phyloP scores from a whole-genome alignment of 1,140 invertebrate genomes.

The Drosophila ogumai region DNA sequence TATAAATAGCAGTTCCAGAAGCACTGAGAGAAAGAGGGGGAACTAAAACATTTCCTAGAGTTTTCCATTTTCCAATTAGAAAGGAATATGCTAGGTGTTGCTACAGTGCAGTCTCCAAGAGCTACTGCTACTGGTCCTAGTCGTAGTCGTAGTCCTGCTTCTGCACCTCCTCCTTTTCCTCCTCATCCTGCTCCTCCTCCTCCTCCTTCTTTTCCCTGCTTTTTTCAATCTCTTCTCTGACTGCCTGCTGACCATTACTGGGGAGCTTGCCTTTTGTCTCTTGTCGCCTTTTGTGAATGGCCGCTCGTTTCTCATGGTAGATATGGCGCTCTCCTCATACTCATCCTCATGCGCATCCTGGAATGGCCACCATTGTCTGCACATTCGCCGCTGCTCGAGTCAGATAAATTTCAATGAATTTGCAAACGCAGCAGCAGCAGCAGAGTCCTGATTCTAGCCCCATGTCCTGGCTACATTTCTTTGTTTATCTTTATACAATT shows the following conservation, averaged over 20 bases:
- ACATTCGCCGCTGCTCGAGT: constrained; percentile 37
- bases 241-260: constrained; percentile 38
- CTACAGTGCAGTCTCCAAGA: constrained; percentile 3
- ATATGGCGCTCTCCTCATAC: constrained; percentile 1
- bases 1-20: not conserved
- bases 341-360: not conserved
- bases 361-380: constrained; percentile 29
- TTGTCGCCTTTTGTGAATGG: constrained; percentile 49
- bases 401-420: constrained; percentile 82
- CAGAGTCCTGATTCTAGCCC: constrained; percentile 18
- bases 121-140: not conserved
- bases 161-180: not conserved
- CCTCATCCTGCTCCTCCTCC: not conserved
- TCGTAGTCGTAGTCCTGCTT: no score
- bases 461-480: constrained; percentile 68
- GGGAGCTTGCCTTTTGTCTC: constrained; percentile 66
- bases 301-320: constrained; percentile 27
- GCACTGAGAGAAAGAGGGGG: not conserved
- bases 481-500: constrained; percentile 81
- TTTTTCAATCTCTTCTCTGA: constrained; percentile 29
- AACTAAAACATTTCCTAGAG: no score
- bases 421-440: constrained; percentile 54
- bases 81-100: no score
- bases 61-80: no score
- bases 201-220: not conserved